Evolutionary conservation across 2,797 vertebrate genomes (phyloP).

Genomic region (Xiphophorus birchmanni): DNA sequence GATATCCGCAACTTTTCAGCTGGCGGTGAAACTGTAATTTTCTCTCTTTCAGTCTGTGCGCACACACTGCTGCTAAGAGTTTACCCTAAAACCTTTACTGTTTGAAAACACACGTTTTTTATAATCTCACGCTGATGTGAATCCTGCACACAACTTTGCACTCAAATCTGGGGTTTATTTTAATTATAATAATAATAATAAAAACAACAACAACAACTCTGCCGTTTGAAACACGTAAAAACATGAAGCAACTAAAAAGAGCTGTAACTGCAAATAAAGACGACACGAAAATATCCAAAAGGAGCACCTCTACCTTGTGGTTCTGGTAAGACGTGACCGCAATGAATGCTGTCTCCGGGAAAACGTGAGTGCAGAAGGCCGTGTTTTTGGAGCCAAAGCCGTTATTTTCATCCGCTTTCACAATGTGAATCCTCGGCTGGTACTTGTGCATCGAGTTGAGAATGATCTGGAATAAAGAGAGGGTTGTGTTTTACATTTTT

Average conservation of each 20-base stretch:
- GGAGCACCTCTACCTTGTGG: constrained; percentile 86
- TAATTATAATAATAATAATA: background rate
- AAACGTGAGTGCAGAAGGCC: constrained; percentile 97
- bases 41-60: background rate
- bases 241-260: constrained; percentile 6
- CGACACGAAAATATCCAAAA: background rate
- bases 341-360: constrained; percentile 95
- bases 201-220: background rate
- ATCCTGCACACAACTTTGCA: background rate
- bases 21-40: constrained; percentile 32
- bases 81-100: background rate
- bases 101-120: background rate
- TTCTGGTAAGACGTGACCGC: constrained; percentile 98
- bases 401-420: constrained; percentile 98
- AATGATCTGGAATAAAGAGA: constrained; percentile 86
- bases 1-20: constrained; percentile 47
- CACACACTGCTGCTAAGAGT: background rate
- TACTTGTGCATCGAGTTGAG: constrained; percentile 99
- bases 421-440: constrained; percentile 96
- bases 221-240: background rate
- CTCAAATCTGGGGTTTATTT: background rate
- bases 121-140: background rate
- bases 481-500: background rate
- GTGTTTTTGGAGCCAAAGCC: constrained; percentile 99
- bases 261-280: background rate